These are phyloP conservation scores for Chymomyza amoena DNA, from an alignment of 2,888 invertebrate species.

Conservation along the genomic window DNA sequence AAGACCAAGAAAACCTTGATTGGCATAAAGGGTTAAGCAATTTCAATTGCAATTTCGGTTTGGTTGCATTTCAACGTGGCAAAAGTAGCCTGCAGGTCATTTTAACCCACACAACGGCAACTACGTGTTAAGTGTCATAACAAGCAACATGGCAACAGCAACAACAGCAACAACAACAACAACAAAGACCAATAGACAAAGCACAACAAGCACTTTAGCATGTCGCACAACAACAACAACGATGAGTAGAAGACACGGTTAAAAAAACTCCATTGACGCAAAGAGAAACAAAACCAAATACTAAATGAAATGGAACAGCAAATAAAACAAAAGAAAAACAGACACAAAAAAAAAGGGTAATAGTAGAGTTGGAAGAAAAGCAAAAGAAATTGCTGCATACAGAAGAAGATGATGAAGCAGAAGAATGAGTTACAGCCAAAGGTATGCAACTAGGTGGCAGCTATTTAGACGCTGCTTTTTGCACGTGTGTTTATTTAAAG, in stretches of 20 bases:
- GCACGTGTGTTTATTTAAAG: conserved; percentile 76
- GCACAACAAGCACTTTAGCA: conserved; percentile 73
- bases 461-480: conserved; percentile 33
- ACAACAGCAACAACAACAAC: conserved; percentile 22
- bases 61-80: background rate
- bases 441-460: conserved; percentile 7
- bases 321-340: conserved; percentile 60
- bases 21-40: background rate
- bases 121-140: conserved; percentile 67
- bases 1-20: background rate
- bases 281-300: conserved; percentile 11
- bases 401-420: background rate
- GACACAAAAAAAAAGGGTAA: conserved; percentile 26
- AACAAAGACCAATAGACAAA: conserved; percentile 44
- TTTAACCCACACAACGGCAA: conserved; percentile 62
- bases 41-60: background rate
- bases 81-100: conserved; percentile 53
- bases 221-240: conserved; percentile 41
- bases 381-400: conserved; percentile 7
- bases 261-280: background rate
- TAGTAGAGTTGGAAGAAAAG: background rate
- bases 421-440: conserved; percentile 33
- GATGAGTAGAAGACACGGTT: background rate
- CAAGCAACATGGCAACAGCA: conserved; percentile 17
- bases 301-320: conserved; percentile 14